phyloP scores from a whole-genome alignment of 2,113 vertebrate species.

The Elanoides forficatus region DNA sequence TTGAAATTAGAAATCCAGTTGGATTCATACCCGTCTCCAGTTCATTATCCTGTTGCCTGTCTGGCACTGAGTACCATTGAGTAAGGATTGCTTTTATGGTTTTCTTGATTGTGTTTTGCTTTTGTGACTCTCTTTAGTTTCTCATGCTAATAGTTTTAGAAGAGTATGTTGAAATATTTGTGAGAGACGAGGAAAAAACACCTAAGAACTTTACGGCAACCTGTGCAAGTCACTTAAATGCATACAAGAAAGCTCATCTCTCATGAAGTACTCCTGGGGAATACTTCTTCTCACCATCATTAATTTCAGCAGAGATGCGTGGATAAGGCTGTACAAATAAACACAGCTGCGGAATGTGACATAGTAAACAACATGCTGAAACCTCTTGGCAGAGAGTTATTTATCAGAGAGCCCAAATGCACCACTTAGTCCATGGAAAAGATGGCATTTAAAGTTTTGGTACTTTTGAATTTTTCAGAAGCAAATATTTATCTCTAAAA shows the following conservation, averaged over 20 bases:
- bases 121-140: neutral
- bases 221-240: neutral
- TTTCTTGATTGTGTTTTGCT: neutral
- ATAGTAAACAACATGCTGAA: conserved; percentile 15
- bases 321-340: neutral
- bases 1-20: neutral
- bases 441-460: conserved; percentile 8
- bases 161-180: neutral
- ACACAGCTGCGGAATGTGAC: neutral
- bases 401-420: neutral
- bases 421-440: neutral
- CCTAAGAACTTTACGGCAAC: neutral
- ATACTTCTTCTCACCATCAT: neutral
- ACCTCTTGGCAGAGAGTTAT: conserved; percentile 16
- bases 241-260: neutral
- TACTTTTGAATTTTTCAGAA: conserved; percentile 20
- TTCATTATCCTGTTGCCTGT: neutral
- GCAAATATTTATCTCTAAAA: conserved; percentile 55
- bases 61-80: neutral
- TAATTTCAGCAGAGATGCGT: neutral
- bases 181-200: neutral
- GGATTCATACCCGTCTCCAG: neutral
- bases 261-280: neutral
- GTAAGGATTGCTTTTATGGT: neutral
- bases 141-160: neutral